A percentile compares a stretch with the other conserved stretches of the same genome.
These are phyloP conservation scores for Steinernema khuongi DNA, from an alignment of 1,140 invertebrate species.

Conservation along the genomic window DNA sequence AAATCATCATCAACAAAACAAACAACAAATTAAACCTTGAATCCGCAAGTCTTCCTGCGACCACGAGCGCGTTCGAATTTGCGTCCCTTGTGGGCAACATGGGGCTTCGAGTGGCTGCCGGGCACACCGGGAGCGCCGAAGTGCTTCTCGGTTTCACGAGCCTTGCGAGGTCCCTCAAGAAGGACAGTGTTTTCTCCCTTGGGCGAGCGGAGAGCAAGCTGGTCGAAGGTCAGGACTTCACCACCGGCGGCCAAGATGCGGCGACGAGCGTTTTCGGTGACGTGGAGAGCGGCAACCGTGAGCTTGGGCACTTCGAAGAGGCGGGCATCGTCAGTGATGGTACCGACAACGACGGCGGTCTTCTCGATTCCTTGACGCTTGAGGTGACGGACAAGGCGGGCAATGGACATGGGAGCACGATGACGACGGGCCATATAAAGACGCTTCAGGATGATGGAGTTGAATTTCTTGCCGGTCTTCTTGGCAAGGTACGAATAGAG, in stretches of 20 bases:
- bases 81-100: conserved; percentile 76
- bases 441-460: conserved; percentile 83
- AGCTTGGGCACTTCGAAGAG: conserved; percentile 84
- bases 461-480: conserved; percentile 88
- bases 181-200: conserved; percentile 86
- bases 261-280: conserved; percentile 84
- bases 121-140: conserved; percentile 97
- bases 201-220: conserved; percentile 82
- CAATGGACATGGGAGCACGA: conserved; percentile 82
- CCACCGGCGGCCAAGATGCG: conserved; percentile 90
- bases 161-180: conserved; percentile 81
- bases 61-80: conserved; percentile 92
- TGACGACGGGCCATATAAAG: conserved; percentile 95
- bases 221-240: conserved; percentile 92
- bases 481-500: conserved; percentile 90
- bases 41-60: conserved; percentile 85
- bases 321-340: conserved; percentile 88
- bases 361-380: conserved; percentile 78
- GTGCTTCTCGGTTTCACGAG: conserved; percentile 85
- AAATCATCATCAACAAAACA: conserved; percentile 10
- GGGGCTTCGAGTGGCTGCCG: conserved; percentile 79
- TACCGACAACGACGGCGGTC: conserved; percentile 86
- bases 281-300: conserved; percentile 82
- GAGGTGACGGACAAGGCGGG: conserved; percentile 67
- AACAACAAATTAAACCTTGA: conserved; percentile 76